Evolutionary conservation across 2,113 vertebrate genomes (phyloP).

Genomic region (Pelodiscus sinensis): DNA sequence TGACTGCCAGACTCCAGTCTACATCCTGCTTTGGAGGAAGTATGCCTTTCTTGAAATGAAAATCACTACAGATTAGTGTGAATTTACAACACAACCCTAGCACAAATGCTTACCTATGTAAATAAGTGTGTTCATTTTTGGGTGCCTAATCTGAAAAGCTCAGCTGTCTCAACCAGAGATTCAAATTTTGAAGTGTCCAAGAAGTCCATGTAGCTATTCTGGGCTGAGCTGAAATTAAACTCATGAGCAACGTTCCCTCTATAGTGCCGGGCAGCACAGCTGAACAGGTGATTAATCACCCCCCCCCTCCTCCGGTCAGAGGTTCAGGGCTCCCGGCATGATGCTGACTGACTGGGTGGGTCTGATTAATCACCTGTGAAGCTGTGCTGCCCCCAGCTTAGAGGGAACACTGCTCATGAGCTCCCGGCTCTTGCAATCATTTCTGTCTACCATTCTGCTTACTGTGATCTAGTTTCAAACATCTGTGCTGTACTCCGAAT

Average conservation of each 20-base stretch:
- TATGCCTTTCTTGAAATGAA: background rate
- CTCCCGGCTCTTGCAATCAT: background rate
- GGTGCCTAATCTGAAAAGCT: rapidly evolving
- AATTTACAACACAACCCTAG: background rate
- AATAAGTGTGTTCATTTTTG: rapidly evolving
- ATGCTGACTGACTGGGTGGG: no score
- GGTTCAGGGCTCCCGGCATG: no score
- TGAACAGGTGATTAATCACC: no score
- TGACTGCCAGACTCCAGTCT: background rate
- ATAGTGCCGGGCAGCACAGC: no score
- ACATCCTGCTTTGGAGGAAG: background rate
- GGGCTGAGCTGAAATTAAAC: background rate
- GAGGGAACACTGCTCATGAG: no score
- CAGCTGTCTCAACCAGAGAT: background rate
- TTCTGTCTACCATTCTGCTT: background rate
- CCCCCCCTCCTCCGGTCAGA: no score
- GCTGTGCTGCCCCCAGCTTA: no score
- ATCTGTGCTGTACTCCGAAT: background rate
- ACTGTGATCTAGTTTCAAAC: background rate
- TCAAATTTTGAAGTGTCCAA: background rate
- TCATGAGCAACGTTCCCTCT: background rate
- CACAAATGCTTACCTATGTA: background rate
- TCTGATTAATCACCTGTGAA: no score
- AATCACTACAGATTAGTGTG: background rate
- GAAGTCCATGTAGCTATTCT: background rate